Conservation (phyloP, 2,888 invertebrate species). For the Odontothrips loti region DNA sequence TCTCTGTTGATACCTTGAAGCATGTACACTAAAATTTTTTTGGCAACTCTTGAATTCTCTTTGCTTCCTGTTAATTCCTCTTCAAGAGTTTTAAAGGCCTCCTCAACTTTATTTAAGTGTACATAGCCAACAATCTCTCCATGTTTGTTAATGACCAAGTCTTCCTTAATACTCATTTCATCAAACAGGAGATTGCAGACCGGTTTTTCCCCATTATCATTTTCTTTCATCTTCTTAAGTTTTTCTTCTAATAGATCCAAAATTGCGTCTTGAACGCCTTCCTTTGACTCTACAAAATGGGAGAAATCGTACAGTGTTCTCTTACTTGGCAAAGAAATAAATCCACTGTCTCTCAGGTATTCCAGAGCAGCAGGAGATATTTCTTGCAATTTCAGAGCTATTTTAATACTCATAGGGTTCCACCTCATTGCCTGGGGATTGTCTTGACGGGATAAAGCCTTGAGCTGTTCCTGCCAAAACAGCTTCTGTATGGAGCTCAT, state of each 20-base stretch:
- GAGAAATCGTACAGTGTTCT: background rate
- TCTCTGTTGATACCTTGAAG: background rate
- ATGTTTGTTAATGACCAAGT: background rate
- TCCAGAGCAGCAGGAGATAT: background rate
- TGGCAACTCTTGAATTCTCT: background rate
- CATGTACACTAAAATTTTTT: background rate
- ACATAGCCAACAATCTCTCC: background rate
- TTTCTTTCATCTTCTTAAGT: background rate
- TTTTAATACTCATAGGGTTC: background rate
- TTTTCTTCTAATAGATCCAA: background rate
- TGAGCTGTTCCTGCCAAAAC: background rate
- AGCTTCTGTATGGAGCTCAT: background rate
- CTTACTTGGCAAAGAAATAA: background rate
- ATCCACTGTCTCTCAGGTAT: background rate
- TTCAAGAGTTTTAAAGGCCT: background rate
- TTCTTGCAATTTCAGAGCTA: background rate
- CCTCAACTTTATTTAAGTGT: background rate
- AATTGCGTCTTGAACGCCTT: background rate
- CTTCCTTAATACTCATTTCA: slow-evolving; percentile 6
- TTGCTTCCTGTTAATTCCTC: background rate
- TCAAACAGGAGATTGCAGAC: background rate
- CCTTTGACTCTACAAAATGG: background rate
- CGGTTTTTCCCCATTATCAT: background rate
- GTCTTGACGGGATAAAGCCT: background rate
- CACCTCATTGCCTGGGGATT: background rate